Conservation (phyloP, 2,888 invertebrate genomes). For the Temnothorax ravouxi region DNA sequence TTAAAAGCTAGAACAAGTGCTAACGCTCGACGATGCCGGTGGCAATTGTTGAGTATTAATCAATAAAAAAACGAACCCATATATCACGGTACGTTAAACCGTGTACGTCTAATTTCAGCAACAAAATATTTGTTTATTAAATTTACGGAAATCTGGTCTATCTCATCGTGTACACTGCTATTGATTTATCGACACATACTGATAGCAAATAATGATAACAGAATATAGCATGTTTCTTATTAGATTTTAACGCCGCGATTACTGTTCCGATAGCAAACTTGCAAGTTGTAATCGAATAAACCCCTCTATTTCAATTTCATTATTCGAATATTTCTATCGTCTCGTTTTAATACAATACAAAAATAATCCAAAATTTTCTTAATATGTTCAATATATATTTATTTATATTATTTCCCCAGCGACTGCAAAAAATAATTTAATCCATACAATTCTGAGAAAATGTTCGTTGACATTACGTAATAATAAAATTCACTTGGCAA, state of each 20-base stretch:
- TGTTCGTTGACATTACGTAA: background rate
- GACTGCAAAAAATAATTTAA: background rate
- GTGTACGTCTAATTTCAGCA: background rate
- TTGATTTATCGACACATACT: background rate
- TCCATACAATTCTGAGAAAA: background rate
- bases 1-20: background rate
- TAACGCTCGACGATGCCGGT: background rate
- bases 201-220: background rate
- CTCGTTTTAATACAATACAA: too few relatives aligned
- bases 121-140: background rate
- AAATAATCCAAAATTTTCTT: background rate
- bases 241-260: background rate
- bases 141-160: background rate
- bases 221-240: background rate
- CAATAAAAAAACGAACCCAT: background rate
- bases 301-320: background rate
- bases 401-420: background rate
- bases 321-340: background rate
- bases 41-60: conserved; percentile 1
- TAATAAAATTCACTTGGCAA: background rate
- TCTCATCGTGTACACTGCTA: background rate
- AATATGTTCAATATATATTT: background rate
- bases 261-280: background rate
- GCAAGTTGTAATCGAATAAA: background rate
- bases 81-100: background rate